phyloP scores from a whole-genome alignment of 2,113 vertebrate species.

The Caloenas nicobarica region DNA sequence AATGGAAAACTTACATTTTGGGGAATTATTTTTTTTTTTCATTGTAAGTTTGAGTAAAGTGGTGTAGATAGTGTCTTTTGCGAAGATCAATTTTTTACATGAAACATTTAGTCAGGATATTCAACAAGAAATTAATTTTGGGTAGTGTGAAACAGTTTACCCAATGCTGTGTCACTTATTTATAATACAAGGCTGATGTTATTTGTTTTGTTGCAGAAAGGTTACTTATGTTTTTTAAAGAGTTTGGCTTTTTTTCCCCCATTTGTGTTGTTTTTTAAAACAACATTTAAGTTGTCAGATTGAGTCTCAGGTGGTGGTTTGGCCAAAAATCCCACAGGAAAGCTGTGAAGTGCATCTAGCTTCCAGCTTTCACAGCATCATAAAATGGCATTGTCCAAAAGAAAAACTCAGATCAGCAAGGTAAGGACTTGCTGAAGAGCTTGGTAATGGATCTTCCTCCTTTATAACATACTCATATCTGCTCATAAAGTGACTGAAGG shows the following conservation, averaged over 20 bases:
- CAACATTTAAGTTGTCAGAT: slow-evolving; percentile 21
- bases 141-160: slow-evolving; percentile 22
- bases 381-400: slow-evolving; percentile 14
- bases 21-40: not conserved
- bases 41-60: not conserved
- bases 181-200: not conserved
- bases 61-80: not conserved
- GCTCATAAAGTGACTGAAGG: not conserved
- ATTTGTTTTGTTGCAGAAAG: slow-evolving; percentile 2
- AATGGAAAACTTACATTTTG: not conserved
- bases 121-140: slow-evolving; percentile 43
- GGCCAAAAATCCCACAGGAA: slow-evolving; percentile 49
- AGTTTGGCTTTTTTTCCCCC: accelerated
- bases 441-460: not conserved
- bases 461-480: not conserved
- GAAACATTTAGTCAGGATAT: slow-evolving; percentile 36
- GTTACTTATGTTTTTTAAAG: not conserved
- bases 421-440: not conserved
- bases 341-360: not conserved
- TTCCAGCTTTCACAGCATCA: not conserved
- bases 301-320: slow-evolving; percentile 3
- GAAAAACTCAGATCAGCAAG: not conserved
- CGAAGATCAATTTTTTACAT: not conserved
- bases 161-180: slow-evolving; percentile 14
- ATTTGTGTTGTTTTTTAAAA: not conserved